Base-by-base conservation (phyloP, 2,888 invertebrate genomes). In the Eupithecia centaureata region DNA sequence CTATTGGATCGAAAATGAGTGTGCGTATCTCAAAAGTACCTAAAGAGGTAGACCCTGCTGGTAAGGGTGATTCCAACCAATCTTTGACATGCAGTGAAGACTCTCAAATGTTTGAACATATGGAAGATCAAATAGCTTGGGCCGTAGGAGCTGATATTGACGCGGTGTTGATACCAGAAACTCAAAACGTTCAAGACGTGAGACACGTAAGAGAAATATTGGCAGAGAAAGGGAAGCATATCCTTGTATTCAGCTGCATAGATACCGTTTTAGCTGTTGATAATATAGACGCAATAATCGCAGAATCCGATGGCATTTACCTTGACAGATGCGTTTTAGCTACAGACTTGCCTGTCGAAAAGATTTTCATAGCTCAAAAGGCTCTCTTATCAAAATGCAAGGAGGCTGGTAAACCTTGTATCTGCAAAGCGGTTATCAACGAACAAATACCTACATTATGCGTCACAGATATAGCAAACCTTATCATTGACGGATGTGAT, bases 401-500 rank as follows among this genome's bases (percentile, higher is more conserved):
- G 85, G 94, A 94, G 82, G 91, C 87, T 68, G 98, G 98, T 2
- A 98, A 98, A 83, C 97, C 98, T 0, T 97, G 97, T 15, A 97
- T 98, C 76, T 97, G 97, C 86, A 97, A 97, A 96, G 97, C 92
- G 95, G 85, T 97, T 95, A 87, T 97, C 95, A 77, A 98, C 96
- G 98, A 95, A 95, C 76, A 96, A 94, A 88, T 97, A 95, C 89
- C 97, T 94, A 78, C 94, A 94, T 72, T 96, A 95, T 74, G 97
- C 95, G 63, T 95, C 95, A 87, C 96, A 25, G 98, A 98, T 85
- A 97, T 98, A n/a, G 98, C 98, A 27, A 98, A 98, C 87, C 96
- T 98, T 13, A 95, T 99, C 52, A 91, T 98, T 27, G 98, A 98
- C 87, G 98, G 98, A 5, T 96, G 96, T 51, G 98, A 98, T 86